These are phyloP conservation scores for Calidris pygmaea DNA, from an alignment of 2,113 vertebrate species.

Conservation along the genomic window DNA sequence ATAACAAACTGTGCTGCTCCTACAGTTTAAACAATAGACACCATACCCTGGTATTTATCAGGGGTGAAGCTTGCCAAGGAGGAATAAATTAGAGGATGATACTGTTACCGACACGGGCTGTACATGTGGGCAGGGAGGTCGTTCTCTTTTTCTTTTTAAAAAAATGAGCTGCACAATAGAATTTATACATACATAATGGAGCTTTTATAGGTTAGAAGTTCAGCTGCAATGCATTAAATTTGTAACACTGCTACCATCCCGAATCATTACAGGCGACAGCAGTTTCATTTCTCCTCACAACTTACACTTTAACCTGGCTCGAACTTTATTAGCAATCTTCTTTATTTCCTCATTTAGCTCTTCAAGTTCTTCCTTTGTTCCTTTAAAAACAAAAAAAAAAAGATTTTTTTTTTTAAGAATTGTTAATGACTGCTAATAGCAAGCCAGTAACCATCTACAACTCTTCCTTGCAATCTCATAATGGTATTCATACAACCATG, in stretches of 20 bases:
- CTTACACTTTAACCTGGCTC: conserved; percentile 86
- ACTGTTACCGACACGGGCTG: background rate
- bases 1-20: background rate
- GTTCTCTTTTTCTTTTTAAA: no score
- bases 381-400: conserved; percentile 66
- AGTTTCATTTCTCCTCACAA: background rate
- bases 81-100: background rate
- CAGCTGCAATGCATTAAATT: background rate
- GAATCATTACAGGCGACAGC: background rate
- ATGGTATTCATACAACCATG: background rate
- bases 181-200: background rate
- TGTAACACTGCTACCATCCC: background rate
- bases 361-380: conserved; percentile 90
- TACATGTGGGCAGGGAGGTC: background rate
- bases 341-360: conserved; percentile 90
- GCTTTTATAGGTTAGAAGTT: background rate
- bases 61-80: background rate
- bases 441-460: background rate
- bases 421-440: background rate
- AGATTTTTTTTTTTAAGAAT: background rate
- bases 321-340: conserved; percentile 86
- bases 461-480: background rate
- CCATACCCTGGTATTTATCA: background rate
- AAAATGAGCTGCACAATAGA: background rate
- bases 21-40: background rate